Conservation (phyloP, 2,797 vertebrate species). For the Acanthopagrus latus region DNA sequence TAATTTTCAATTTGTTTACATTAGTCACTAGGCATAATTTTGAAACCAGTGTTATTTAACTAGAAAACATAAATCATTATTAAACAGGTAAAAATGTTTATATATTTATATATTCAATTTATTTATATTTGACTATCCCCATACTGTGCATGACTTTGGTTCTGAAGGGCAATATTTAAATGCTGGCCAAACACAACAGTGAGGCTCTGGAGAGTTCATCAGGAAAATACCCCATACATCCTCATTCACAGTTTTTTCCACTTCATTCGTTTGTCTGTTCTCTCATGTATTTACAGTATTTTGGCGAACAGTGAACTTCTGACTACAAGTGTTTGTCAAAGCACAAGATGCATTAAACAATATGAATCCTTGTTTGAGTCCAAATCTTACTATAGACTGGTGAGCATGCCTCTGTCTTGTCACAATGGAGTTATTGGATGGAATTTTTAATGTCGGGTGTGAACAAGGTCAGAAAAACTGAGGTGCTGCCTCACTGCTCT, state of each 20-base stretch:
- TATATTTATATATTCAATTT: no score
- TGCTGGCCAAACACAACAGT: not conserved
- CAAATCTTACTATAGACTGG: not conserved
- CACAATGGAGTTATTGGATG: conserved; percentile 2
- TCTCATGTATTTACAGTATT: not conserved
- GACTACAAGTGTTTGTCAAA: conserved; percentile 11
- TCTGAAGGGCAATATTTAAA: not conserved
- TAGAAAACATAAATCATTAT: not conserved
- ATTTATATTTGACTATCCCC: not conserved
- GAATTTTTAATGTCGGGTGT: conserved; percentile 45
- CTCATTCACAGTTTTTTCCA: not conserved
- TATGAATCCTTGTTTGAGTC: not conserved
- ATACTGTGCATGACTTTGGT: not conserved
- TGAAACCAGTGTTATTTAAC: not conserved
- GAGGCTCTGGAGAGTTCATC: not conserved
- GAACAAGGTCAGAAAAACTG: conserved; percentile 55
- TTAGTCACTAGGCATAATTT: not conserved
- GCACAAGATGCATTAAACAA: conserved; percentile 6
- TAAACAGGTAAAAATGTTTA: not conserved
- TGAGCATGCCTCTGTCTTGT: not conserved
- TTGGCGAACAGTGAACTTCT: not conserved
- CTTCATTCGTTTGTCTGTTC: conserved; percentile 5
- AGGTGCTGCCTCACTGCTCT: conserved; percentile 23
- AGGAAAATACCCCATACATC: not conserved
- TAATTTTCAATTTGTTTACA: not conserved